These are phyloP conservation scores for Cremastinae sp. DNA, from an alignment of 2,888 invertebrate genomes.

Conservation along the genomic window DNA sequence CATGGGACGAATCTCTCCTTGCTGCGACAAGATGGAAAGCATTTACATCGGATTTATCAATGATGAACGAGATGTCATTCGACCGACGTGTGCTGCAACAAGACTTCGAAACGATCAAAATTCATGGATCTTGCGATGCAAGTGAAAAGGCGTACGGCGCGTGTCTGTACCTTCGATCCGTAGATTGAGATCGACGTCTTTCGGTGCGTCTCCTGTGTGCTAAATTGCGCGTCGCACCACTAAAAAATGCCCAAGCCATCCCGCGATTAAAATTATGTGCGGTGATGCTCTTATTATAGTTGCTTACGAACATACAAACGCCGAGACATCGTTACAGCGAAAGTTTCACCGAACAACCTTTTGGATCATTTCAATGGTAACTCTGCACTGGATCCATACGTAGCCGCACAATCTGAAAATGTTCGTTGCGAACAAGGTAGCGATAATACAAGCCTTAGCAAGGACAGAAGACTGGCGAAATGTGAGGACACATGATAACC, in stretches of 20 bases:
- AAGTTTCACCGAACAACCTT: background rate
- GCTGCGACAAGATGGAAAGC: constrained; percentile 1
- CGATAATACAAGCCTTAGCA: background rate
- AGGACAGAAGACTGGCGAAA: background rate
- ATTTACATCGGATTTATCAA: constrained; percentile 4
- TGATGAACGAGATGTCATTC: constrained; percentile 1
- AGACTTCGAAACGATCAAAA: background rate
- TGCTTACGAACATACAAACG: background rate
- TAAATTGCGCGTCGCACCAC: constrained; percentile 20
- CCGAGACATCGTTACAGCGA: background rate
- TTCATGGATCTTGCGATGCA: constrained; percentile 35
- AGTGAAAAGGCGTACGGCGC: constrained; percentile 37
- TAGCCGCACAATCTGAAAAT: background rate
- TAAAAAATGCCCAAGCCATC: constrained; percentile 13
- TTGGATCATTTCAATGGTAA: constrained; percentile 11
- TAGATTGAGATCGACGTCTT: background rate
- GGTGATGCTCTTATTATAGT: background rate
- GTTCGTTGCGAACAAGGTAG: constrained; percentile 5
- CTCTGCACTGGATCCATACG: constrained; percentile 5
- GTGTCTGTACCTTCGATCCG: constrained; percentile 15
- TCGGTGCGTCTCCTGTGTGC: constrained; percentile 7
- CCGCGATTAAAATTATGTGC: constrained; percentile 3
- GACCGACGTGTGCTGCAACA: background rate
- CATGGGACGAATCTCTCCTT: constrained; percentile 39
- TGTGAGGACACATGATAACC: constrained; percentile 11